Evolutionary conservation across 2,888 invertebrate genomes (phyloP), one percentile per base, ranked within the genome.

Genomic region (Sarcophaga carnaria): DNA sequence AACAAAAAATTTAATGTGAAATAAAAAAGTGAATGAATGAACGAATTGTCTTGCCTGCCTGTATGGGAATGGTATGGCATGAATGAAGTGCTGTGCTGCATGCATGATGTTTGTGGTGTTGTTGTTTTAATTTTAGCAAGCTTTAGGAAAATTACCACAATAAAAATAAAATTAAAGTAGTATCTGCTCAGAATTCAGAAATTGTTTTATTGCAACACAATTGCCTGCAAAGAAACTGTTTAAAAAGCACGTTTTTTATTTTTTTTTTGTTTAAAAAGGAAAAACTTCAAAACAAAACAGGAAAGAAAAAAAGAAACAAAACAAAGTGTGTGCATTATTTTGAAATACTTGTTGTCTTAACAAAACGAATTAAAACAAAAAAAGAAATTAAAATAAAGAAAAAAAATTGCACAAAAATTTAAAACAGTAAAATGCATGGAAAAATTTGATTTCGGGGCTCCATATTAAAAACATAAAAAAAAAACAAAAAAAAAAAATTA

Each of bases 221-320:
- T 79, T 3, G 63, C 20, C n/a, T 45, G n/a, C n/a, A 14, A 69
- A 54, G 27, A 49, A 79, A 62, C 75, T 12, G 22, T 54, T 63
- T 63, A 45, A 69, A 78, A 74, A 83, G 74, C 83, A 83, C 79
- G 79, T 79, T 83, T 74, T 85, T 71, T 37, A 49, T 47, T 12
- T 83, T 69, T 84, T 71, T 25, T 66, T 60, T 0, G 14, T 14
- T 49, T 14, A 54, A 17, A 54, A 54, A 17, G 5, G 17, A 54
- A 12, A 54, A 54, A 54, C 54, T 37, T 37, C 37, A 37, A 37
- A 37, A 54, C 12, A 54, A 54, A 54, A 54, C 54, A 54, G 17
- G 17, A 54, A 54, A 54, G 17, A 10, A 4, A 54, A 54, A 17
- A 54, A 54, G 1, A 12, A 17, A 54, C 54, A 12, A 54, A 12